Base-by-base conservation (phyloP, 1,140 invertebrate species). In the Panagrolaimus sp. region DNA sequence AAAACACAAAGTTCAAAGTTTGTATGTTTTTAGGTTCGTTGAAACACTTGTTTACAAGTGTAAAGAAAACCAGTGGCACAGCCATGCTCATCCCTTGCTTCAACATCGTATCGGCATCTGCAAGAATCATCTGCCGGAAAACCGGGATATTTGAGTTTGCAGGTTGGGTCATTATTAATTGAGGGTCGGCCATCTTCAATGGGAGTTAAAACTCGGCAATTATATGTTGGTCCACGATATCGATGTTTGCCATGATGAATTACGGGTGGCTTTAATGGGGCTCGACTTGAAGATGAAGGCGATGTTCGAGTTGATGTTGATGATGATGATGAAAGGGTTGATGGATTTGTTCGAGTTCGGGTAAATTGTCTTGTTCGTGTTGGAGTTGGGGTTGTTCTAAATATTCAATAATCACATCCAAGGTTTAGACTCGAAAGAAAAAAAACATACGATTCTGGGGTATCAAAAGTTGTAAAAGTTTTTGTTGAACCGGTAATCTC, bases 31-130 rank as follows among this genome's bases (percentile, higher is more conserved):
- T 38, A 38, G 7, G 2, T 38, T 38, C 32, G 32, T 2, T 2
- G 2, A 38, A n/a, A n/a, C n/a, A 24, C 65, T 45, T 63, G 12
- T 69, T 48, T 46, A 38, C 78, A 79, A 8, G 76, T 81, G 68
- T 80, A 79, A 32, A 78, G 52, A 65, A 79, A 79, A 17, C 78
- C 78, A 21, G 67, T 75, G 14, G 78, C 78, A 67, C 78, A 79
- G 7, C 79, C 79, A 44, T 79, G 65, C 28, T 81, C 76, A 58
- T 79, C 78, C 43, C 78, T 26, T 43, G 71, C 79, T 10, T 62
- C 67, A n/a, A 80, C 78, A 63, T 81, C 76, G 63, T 77, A 81
- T 14, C 69, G 75, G 63, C 78, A 79, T 21, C 77, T 52, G 63
- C 78, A 79, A 7, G 46, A 28, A 26, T 71, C 69, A 63, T 78